These are phyloP conservation scores for Rhaphigaster nebulosa DNA, from an alignment of 2,888 invertebrate genomes.

Conservation along the genomic window DNA sequence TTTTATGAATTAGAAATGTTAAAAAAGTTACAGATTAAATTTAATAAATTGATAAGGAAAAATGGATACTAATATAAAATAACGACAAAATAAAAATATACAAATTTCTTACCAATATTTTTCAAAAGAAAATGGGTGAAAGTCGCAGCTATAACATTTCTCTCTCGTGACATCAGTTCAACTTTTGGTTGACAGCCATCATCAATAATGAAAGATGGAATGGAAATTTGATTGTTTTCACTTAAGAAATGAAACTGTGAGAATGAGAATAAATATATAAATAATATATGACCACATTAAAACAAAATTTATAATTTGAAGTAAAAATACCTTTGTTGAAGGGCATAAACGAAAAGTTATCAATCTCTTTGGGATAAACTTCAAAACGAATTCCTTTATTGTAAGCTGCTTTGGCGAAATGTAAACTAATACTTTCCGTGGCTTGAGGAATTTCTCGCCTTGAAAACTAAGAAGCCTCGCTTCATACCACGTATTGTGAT, in stretches of 20 bases:
- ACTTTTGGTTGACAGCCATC: constrained; percentile 92
- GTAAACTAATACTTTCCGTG: constrained; percentile 90
- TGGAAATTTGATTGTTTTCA: constrained; percentile 73
- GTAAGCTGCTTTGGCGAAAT: constrained; percentile 93
- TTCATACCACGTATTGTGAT: constrained; percentile 89
- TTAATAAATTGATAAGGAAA: too few species aligned
- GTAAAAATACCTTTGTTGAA: constrained; percentile 84
- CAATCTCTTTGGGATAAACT: constrained; percentile 92
- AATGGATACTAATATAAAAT: too few species aligned
- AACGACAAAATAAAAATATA: background rate
- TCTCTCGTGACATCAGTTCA: constrained; percentile 84
- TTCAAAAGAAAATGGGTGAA: constrained; percentile 91
- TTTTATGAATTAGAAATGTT: too few species aligned
- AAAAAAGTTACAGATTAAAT: too few species aligned
- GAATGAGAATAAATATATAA: constrained; percentile 60
- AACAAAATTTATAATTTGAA: background rate
- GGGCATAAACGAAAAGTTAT: constrained; percentile 93
- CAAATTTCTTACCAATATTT: constrained; percentile 78
- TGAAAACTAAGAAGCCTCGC: constrained; percentile 80
- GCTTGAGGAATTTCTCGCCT: constrained; percentile 77
- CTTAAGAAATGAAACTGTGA: constrained; percentile 78
- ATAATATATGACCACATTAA: background rate
- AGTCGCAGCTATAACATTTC: constrained; percentile 92
- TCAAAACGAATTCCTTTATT: constrained; percentile 92
- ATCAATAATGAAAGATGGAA: constrained; percentile 83